phyloP scores from a whole-genome alignment of 2,113 vertebrate genomes.

The Probosciger aterrimus region DNA sequence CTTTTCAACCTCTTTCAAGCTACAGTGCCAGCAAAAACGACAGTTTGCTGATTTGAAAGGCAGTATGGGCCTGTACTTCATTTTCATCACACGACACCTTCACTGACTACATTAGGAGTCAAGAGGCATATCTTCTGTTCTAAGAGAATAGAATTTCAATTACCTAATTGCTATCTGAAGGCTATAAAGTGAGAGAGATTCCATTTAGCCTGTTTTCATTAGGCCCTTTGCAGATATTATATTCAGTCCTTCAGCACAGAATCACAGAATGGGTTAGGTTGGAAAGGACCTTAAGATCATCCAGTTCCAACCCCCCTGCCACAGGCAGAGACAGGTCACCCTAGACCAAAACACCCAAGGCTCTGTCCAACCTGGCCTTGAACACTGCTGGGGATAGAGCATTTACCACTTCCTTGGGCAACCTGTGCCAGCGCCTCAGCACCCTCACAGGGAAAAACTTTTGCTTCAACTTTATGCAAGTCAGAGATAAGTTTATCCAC shows the following conservation, averaged over 20 bases:
- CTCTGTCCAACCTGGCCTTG: background rate
- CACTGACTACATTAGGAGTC: background rate
- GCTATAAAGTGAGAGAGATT: background rate
- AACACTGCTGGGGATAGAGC: background rate
- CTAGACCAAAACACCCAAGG: background rate
- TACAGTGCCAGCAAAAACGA: background rate
- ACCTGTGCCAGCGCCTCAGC: background rate
- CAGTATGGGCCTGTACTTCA: background rate
- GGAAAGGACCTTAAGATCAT: background rate
- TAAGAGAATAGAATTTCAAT: background rate
- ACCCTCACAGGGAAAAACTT: background rate
- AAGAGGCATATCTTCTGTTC: background rate
- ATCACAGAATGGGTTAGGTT: background rate
- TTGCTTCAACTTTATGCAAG: background rate
- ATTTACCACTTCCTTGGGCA: background rate
- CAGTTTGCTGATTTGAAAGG: background rate
- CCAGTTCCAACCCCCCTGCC: background rate
- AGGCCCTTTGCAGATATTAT: background rate
- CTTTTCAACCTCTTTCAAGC: background rate
- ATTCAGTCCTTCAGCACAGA: background rate
- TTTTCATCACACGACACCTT: background rate
- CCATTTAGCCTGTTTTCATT: background rate
- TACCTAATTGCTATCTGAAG: background rate
- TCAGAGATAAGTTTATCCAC: background rate
- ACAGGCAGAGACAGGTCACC: background rate